Conservation (phyloP, 1,140 invertebrate species). For the Zeugodacus cucurbitae region DNA sequence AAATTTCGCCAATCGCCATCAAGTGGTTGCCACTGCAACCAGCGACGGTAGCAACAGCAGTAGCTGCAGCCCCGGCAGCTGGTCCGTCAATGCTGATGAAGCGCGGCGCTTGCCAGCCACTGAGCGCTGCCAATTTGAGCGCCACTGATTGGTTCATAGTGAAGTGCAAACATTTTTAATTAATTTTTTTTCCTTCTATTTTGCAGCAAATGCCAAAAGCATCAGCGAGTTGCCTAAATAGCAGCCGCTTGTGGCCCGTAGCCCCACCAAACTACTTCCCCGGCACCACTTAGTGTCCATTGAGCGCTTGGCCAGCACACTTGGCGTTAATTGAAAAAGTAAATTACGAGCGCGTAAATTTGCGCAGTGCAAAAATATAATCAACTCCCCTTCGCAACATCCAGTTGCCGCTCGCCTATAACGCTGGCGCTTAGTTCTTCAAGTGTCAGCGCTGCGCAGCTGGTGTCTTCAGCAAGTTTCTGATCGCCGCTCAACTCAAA, state of each 20-base stretch:
- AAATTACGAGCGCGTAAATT: constrained; percentile 1
- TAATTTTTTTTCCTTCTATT: not conserved
- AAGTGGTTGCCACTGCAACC: not conserved
- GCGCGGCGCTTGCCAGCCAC: not conserved
- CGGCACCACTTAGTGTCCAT: not conserved
- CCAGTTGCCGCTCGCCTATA: not conserved
- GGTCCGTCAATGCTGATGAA: not conserved
- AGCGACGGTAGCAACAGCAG: not conserved
- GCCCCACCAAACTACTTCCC: not conserved
- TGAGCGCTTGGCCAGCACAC: not conserved
- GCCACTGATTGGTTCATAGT: not conserved
- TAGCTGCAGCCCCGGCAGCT: not conserved
- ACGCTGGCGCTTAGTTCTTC: not conserved
- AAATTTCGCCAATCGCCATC: not conserved
- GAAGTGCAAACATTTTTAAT: constrained; percentile 20
- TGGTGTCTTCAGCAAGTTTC: not conserved
- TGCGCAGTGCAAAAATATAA: not conserved
- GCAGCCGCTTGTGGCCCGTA: not conserved
- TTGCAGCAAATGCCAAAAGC: not conserved
- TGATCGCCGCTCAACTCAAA: not conserved
- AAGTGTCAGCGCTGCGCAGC: not conserved
- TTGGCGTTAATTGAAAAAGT: constrained; percentile 23
- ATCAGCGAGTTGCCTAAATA: not conserved
- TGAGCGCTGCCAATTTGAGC: not conserved
- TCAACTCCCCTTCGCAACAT: not conserved